Evolutionary conservation across 1,140 invertebrate species (phyloP), one percentile per base, ranked within the genome.

Genomic region (Rhyacophila brunnea): DNA sequence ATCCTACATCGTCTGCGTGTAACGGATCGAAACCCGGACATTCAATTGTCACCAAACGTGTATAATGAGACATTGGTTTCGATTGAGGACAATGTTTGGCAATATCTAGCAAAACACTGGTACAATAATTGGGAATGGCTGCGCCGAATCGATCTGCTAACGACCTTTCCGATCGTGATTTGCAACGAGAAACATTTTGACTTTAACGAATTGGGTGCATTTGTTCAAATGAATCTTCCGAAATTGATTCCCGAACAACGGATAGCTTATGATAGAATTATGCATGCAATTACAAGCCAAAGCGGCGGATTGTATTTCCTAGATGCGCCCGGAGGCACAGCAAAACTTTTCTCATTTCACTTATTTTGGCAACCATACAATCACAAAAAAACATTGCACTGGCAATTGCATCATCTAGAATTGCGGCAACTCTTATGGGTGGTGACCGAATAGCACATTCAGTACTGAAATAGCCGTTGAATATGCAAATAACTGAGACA

Each of bases 181-280:
- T 63, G 55, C n/a, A 63, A 55, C 63, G 68, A 9, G 69, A 75
- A 75, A 45, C 32, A 67, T 55, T 69, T 67, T 63, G 63, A 73
- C 64, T 49, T 1, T 10, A 49, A 64, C 6, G 46, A 59, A 65
- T 62, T 70, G 60, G 15, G 40, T 6, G 17, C 38, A 52, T 52
- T 52, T 52, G 35, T 52, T 52, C 50, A 52, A 19, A 43, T 36
- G 17, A 36, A 50, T 50, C 48, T 50, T 50, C 35, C 48, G 48
- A 40, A 50, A 50, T 50, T 50, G 40, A 36, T 43, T 52, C 50
- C 50, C 10, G 50, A 52, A 42, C 50, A 52, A 52, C 50, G 50
- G 15, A 52, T 43, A 43, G 50, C 23, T 4, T 43, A 43, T 28
- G 36, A 43, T 17, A 52, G 34, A 52, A 52, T 52, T 17, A 43